Evolutionary conservation across 2,113 vertebrate genomes (phyloP).

Genomic region (Calidris pugnax): DNA sequence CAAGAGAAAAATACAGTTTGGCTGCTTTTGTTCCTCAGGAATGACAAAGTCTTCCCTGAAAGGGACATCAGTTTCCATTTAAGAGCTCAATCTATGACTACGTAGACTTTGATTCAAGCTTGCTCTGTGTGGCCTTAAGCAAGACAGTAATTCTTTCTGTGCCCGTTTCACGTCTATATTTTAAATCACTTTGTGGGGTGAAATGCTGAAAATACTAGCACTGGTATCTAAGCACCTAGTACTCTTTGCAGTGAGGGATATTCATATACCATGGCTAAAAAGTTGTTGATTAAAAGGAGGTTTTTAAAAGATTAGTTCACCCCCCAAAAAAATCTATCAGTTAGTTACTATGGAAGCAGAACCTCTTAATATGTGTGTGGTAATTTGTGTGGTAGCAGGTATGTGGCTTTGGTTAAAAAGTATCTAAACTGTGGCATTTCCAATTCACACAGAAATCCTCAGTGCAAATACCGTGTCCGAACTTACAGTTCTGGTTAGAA

Average conservation of each 20-base stretch:
- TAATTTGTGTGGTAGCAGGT: background rate
- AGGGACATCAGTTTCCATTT: background rate
- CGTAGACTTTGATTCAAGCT: background rate
- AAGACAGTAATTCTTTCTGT: background rate
- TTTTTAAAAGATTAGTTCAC: background rate
- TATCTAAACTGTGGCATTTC: background rate
- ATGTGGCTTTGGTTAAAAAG: background rate
- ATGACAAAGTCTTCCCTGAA: background rate
- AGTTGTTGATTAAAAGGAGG: background rate
- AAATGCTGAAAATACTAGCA: background rate
- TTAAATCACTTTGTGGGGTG: background rate
- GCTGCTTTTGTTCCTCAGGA: background rate
- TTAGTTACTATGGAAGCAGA: background rate
- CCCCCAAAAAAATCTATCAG: rapidly evolving
- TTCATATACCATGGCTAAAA: background rate
- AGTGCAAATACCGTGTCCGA: background rate
- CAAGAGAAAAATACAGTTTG: background rate
- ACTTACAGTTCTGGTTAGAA: background rate
- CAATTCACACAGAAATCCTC: background rate
- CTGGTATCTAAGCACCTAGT: background rate
- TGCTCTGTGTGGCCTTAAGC: background rate
- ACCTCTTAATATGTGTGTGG: background rate
- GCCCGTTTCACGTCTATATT: background rate
- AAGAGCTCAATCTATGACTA: background rate
- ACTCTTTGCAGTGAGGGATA: background rate